Evolutionary conservation across 2,113 vertebrate species (phyloP).

Genomic region (Clarias gariepinus): DNA sequence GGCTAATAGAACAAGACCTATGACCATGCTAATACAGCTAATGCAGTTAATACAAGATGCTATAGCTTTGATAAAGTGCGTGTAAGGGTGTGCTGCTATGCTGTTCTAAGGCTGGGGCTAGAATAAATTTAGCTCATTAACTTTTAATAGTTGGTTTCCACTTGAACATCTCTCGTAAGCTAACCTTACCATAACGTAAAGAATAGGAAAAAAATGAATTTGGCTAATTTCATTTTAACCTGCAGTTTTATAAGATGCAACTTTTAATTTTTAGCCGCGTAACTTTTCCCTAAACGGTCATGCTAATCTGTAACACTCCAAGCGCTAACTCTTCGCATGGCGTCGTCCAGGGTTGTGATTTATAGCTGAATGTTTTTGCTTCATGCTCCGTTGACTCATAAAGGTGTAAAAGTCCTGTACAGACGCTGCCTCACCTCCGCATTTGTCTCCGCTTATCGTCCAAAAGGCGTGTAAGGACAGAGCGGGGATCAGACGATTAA

Average conservation of each 20-base stretch:
- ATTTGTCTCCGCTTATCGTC: background rate
- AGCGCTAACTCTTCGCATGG: background rate
- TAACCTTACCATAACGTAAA: background rate
- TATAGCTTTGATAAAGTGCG: background rate
- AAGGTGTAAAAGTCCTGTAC: background rate
- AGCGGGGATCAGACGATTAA: background rate
- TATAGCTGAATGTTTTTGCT: background rate
- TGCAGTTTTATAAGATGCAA: background rate
- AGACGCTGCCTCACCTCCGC: background rate
- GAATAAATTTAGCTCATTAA: too few species aligned
- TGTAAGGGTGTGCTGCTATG: background rate
- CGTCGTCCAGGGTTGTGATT: background rate
- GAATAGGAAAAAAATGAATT: background rate
- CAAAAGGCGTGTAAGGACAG: slow-evolving; percentile 3
- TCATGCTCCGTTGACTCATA: background rate
- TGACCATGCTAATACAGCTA: background rate
- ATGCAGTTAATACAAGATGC: background rate
- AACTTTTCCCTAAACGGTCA: background rate
- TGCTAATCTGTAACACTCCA: background rate
- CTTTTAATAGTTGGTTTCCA: background rate
- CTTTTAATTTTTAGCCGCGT: background rate
- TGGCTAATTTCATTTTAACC: background rate
- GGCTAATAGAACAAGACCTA: too few species aligned
- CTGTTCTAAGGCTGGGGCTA: too few species aligned
- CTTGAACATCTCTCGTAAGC: background rate